A percentile compares a stretch with the other conserved stretches of the same genome.
Evolutionary conservation across 2,113 vertebrate genomes (phyloP).

Genomic region (Garra rufa): DNA sequence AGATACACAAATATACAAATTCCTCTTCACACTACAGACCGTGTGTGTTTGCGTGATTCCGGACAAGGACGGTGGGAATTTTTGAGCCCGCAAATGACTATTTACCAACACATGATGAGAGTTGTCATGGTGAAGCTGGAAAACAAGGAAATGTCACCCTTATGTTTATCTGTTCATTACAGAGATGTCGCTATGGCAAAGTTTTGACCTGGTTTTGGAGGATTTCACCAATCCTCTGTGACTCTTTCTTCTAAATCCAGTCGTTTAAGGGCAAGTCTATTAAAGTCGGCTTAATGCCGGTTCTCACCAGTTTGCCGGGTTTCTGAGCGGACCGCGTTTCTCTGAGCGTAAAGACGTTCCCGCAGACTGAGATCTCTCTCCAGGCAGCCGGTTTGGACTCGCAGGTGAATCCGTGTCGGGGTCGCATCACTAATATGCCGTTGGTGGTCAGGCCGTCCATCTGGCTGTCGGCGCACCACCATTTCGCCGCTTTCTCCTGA

Average conservation of each 20-base stretch:
- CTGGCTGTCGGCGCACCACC: constrained; percentile 88
- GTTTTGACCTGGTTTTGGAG: background rate
- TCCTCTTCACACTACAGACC: background rate
- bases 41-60: background rate
- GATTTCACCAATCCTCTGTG: background rate
- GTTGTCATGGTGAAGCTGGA: constrained; percentile 20
- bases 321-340: constrained; percentile 91
- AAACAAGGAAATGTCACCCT: constrained; percentile 1
- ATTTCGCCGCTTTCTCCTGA: constrained; percentile 94
- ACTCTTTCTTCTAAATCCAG: background rate
- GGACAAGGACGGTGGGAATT: background rate
- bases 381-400: constrained; percentile 89
- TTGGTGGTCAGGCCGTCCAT: constrained; percentile 98
- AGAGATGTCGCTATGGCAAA: background rate
- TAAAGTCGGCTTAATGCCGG: no score
- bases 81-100: background rate
- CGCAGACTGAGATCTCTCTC: constrained; percentile 95
- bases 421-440: constrained; percentile 94
- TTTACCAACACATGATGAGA: background rate
- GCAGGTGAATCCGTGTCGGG: constrained; percentile 87
- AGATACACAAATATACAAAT: background rate
- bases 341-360: constrained; percentile 89
- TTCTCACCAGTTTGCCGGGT: constrained; percentile 87
- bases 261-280: background rate
- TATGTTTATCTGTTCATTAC: background rate